Base-by-base conservation (phyloP, 2,888 invertebrate genomes). In the Lepas anatifera region DNA sequence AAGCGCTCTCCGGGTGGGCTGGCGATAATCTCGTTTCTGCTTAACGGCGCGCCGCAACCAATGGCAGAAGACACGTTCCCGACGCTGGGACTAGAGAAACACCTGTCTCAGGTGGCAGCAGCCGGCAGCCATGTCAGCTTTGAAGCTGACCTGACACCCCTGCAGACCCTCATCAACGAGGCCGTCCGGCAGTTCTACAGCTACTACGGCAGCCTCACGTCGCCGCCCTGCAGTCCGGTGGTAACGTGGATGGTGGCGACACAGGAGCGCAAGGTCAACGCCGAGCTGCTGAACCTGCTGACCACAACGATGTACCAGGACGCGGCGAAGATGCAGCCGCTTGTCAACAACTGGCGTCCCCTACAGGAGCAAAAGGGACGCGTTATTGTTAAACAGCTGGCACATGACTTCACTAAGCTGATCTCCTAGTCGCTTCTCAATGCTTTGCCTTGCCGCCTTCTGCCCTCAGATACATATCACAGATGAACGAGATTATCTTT, bases 191-290 rank as follows among this genome's bases (percentile, higher is more conserved):
- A 32, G 32, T 29, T 58, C 16, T 27, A 16, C 29, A 13, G 25
- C 58, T 58, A 58, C 58, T 58, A 58, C 58, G 58, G 58, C 58
- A 32, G 58, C 58, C 32, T 58, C 18, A 58, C 58, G 32, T 32
- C 32, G 7, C 58, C 58, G 58, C 58, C 58, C 16, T 58, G 58
- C 58, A 58, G 32, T 32, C 58, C 58, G 58, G 58, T 58, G 32
- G 58, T 16, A 16, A 32, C 58, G 32, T 58, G 58, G 58, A 29
- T 58, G 32, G 58, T 58, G 58, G 3, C 58, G 32, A 22, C 58
- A 16, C 4, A 11, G 18, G 32, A 58, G 58, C 4, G 7, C 18
- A 22, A 32, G 18, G 32, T 58, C 58, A 58, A 22, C 32, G 58
- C 16, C 32, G 32, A 16, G 18, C 27, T 58, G 18, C 58, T 58